Percentiles rank a stretch among this genome's conserved stretches.
phyloP scores from a whole-genome alignment of 2,113 vertebrate species.

The Tragelaphus strepsiceros region DNA sequence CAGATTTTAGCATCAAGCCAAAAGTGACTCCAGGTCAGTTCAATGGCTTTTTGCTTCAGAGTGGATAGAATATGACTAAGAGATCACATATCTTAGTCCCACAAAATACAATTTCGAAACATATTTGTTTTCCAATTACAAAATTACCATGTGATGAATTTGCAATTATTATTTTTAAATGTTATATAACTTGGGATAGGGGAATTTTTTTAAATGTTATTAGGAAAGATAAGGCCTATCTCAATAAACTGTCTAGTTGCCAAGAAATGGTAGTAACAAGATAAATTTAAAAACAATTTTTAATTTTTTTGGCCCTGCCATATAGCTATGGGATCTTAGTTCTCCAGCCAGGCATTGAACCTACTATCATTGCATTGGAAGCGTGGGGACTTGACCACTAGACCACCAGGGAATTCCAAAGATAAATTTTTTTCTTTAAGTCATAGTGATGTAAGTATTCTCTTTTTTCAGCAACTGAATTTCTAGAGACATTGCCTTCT shows the following conservation, averaged over 20 bases:
- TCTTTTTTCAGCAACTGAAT: constrained; percentile 16
- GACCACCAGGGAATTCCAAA: not conserved
- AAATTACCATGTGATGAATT: not conserved
- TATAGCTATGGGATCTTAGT: not conserved
- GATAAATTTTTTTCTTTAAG: not conserved
- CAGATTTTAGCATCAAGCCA: not conserved
- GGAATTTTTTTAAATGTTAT: not conserved
- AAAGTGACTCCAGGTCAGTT: not conserved
- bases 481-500: not conserved
- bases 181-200: not conserved
- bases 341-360: not conserved
- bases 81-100: not conserved
- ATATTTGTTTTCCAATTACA: constrained; percentile 6
- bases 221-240: not conserved
- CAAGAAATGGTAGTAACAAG: not conserved
- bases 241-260: not conserved
- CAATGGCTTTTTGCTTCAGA: not conserved
- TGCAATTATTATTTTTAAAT: not conserved
- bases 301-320: not conserved
- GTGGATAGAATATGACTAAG: not conserved
- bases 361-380: not conserved
- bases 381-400: not conserved
- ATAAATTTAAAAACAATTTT: not conserved
- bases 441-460: not conserved
- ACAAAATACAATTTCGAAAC: not conserved